Evolutionary conservation across 2,888 invertebrate species (phyloP).

Genomic region (Dynastes tityus): DNA sequence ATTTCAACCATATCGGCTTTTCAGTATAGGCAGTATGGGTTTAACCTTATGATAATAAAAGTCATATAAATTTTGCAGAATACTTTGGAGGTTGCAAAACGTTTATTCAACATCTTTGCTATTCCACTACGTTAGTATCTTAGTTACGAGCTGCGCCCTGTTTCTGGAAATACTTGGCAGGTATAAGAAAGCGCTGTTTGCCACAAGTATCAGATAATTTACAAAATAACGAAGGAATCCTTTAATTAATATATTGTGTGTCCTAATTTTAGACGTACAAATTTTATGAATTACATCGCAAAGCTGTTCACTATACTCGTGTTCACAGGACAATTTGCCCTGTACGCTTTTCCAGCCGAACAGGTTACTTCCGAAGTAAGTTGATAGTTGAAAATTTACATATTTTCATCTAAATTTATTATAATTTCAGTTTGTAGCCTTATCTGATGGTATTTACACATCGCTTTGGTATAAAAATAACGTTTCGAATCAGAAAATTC

Average conservation of each 20-base stretch:
- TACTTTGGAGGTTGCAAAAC: slow-evolving; percentile 8
- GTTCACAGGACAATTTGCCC: slow-evolving; percentile 27
- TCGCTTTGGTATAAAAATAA: background rate
- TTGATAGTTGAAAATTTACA: background rate
- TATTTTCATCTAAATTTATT: background rate
- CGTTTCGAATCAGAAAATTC: background rate
- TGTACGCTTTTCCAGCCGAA: slow-evolving; percentile 48
- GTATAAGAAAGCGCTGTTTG: background rate
- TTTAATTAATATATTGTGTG: too few relatives aligned
- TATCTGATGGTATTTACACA: background rate
- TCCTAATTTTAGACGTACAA: background rate
- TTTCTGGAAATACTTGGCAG: background rate
- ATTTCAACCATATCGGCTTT: too few relatives aligned
- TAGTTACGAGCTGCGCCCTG: slow-evolving; percentile 12
- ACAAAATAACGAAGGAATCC: background rate
- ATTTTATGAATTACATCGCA: background rate
- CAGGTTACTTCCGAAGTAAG: slow-evolving; percentile 39
- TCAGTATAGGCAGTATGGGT: too few relatives aligned
- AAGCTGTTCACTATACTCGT: background rate
- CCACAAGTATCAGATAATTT: too few relatives aligned
- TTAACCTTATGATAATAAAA: too few relatives aligned
- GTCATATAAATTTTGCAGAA: background rate
- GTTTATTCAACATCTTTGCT: slow-evolving; percentile 31
- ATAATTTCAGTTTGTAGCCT: background rate
- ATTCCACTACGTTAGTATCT: slow-evolving; percentile 37